Percentiles rank a stretch among this genome's conserved stretches.
Conservation (phyloP, 2,797 vertebrate genomes). For the Anguilla pacifica region DNA sequence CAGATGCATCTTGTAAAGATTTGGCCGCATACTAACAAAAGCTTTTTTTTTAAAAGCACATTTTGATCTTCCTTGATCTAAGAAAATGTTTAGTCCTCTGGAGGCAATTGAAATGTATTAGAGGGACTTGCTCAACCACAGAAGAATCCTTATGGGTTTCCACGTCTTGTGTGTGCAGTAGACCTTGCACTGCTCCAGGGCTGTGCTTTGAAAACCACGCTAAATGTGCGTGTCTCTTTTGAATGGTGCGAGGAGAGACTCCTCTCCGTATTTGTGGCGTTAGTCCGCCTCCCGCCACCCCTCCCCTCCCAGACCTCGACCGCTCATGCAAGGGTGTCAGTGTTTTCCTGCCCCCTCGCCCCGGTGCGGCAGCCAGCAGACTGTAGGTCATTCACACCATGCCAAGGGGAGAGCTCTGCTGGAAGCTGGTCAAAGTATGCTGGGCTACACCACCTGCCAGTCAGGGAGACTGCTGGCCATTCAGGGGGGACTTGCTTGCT, state of each 20-base stretch:
- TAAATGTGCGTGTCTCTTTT: neutral
- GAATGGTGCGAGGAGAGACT: conserved; percentile 34
- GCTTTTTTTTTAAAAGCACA: neutral
- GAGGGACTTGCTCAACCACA: conserved; percentile 10
- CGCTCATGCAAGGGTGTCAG: neutral
- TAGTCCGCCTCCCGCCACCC: conserved; percentile 37
- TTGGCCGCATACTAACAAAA: neutral
- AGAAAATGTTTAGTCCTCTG: conserved; percentile 1
- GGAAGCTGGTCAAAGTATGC: conserved; percentile 30
- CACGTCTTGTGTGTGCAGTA: neutral
- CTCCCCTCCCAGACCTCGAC: conserved; percentile 32
- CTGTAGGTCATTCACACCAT: conserved; percentile 71
- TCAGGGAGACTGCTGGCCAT: conserved; percentile 59
- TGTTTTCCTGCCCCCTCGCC: neutral
- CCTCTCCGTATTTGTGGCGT: conserved; percentile 47
- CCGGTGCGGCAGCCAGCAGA: conserved; percentile 54
- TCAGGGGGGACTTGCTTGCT: conserved; percentile 44
- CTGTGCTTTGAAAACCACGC: conserved; percentile 22
- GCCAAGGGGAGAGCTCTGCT: conserved; percentile 58
- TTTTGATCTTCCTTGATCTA: neutral
- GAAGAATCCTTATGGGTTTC: neutral
- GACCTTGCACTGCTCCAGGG: conserved; percentile 12
- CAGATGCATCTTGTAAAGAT: neutral
- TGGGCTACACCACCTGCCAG: conserved; percentile 47
- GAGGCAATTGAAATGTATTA: neutral